phyloP scores from a whole-genome alignment of 2,113 vertebrate genomes.

The Ceratotherium simum region DNA sequence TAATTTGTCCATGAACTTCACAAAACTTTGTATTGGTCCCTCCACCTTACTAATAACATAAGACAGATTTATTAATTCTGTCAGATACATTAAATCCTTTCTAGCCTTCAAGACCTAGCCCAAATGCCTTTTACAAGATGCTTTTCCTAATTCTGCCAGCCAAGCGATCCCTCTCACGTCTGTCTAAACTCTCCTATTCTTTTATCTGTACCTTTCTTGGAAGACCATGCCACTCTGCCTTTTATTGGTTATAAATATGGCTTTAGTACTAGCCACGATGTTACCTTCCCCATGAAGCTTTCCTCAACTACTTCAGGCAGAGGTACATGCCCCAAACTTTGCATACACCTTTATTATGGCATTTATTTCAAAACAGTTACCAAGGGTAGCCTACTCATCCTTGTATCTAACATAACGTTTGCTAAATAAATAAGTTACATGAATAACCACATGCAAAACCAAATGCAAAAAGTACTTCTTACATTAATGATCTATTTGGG shows the following conservation, averaged over 20 bases:
- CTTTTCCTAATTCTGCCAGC: not conserved
- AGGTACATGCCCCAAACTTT: not conserved
- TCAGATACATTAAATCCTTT: not conserved
- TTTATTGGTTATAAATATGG: not conserved
- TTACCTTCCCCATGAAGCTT: not conserved
- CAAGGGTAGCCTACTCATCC: not conserved
- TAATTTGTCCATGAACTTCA: not conserved
- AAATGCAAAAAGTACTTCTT: not conserved
- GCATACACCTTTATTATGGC: not conserved
- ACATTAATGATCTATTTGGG: not conserved
- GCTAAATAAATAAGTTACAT: not conserved
- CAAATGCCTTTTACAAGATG: not conserved
- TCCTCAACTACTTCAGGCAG: not conserved
- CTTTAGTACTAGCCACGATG: not conserved
- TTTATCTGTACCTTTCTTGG: not conserved
- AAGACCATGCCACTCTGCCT: not conserved
- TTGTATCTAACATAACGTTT: not conserved
- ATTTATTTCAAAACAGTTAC: slow-evolving; percentile 43
- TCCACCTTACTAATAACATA: not conserved
- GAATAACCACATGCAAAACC: not conserved
- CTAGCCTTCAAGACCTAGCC: not conserved
- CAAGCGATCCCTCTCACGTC: not conserved
- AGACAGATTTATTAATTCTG: not conserved
- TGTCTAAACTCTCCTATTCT: not conserved
- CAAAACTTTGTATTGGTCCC: not conserved